phyloP scores from a whole-genome alignment of 2,797 vertebrate species.

The Limnodromus scolopaceus region DNA sequence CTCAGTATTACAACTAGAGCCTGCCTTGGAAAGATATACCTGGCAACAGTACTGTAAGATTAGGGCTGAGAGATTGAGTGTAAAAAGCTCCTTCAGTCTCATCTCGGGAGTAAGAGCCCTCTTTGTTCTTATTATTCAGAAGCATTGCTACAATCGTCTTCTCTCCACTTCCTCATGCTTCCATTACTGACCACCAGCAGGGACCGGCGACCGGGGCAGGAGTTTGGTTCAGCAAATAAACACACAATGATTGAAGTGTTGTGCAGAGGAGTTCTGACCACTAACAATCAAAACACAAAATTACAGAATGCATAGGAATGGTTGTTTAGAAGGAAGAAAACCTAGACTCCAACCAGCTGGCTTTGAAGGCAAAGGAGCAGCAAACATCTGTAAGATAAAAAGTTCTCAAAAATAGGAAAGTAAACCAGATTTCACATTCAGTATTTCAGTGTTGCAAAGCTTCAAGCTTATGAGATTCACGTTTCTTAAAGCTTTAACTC shows the following conservation, averaged over 20 bases:
- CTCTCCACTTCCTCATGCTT: neutral
- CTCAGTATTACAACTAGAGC: neutral
- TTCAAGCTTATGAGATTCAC: neutral
- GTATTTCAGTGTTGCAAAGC: neutral
- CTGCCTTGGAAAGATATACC: neutral
- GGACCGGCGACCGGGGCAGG: neutral
- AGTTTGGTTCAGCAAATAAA: neutral
- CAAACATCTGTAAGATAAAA: neutral
- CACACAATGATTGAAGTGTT: neutral
- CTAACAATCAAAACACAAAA: neutral
- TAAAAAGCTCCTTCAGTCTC: neutral
- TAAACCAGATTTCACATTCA: neutral
- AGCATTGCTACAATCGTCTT: neutral
- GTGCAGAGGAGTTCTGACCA: neutral
- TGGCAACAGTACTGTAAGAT: neutral
- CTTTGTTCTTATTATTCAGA: neutral
- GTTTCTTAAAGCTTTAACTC: slow-evolving; percentile 6
- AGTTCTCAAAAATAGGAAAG: neutral
- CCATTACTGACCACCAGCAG: neutral
- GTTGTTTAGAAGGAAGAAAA: neutral
- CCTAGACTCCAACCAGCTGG: neutral
- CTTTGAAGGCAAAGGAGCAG: neutral
- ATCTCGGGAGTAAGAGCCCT: neutral
- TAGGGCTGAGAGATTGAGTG: neutral
- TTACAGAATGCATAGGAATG: neutral